Conservation (phyloP, 2,113 vertebrate species). For the Himantopus leucocephalus region DNA sequence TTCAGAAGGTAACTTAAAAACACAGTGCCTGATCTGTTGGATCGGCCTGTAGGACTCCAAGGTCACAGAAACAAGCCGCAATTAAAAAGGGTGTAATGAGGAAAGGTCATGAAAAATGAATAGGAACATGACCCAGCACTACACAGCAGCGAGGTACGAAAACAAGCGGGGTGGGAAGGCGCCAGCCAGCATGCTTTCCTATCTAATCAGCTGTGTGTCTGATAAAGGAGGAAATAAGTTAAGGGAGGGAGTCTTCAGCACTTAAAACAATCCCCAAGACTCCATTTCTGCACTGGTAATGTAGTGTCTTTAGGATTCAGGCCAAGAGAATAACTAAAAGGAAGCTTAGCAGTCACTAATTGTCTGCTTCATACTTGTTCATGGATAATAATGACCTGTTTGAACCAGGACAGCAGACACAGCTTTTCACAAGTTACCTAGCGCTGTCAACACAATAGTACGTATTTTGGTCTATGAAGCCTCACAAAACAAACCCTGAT, state of each 20-base stretch:
- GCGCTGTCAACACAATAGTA: neutral
- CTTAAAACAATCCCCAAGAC: conserved; percentile 69
- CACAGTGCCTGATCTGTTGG: neutral
- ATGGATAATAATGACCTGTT: neutral
- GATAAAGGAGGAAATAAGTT: conserved; percentile 76
- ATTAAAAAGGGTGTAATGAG: conserved; percentile 47
- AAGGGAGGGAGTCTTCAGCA: conserved; percentile 59
- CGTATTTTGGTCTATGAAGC: neutral
- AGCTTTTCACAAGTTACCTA: neutral
- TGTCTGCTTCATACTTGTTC: conserved; percentile 5
- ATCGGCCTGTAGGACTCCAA: neutral
- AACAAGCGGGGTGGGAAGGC: conserved; percentile 73
- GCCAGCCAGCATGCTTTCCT: conserved; percentile 63
- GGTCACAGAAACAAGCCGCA: conserved; percentile 46
- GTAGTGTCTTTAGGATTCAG: conserved; percentile 55
- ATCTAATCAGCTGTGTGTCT: conserved; percentile 72
- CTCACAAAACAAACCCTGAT: neutral
- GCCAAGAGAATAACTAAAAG: conserved; percentile 48
- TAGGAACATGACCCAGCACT: conserved; percentile 34
- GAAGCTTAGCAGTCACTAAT: conserved; percentile 14
- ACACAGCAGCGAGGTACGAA: conserved; percentile 24
- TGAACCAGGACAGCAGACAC: neutral
- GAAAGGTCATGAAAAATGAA: conserved; percentile 56
- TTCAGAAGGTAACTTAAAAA: neutral
- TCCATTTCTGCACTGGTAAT: conserved; percentile 30